Evolutionary conservation across 1,140 invertebrate species (phyloP).

Genomic region (Dermatophagoides farinae): DNA sequence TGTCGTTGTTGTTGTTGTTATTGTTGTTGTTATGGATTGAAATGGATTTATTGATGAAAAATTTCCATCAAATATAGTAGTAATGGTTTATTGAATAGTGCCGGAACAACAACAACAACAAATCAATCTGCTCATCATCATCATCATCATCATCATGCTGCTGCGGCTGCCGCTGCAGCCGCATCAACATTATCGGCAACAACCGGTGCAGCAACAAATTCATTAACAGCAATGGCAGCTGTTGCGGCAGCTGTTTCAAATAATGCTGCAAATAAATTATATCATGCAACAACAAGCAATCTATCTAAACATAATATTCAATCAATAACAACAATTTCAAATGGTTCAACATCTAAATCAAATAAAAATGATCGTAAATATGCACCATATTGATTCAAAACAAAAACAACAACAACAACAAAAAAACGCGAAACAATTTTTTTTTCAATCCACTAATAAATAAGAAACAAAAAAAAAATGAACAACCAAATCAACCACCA

Average conservation of each 20-base stretch:
- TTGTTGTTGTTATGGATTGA: not conserved
- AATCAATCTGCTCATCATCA: not conserved
- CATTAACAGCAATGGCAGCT: conserved; percentile 1
- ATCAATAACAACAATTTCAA: not conserved
- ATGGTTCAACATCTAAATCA: not conserved
- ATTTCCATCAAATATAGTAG: not conserved
- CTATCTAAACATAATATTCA: not conserved
- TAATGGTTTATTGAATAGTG: not conserved
- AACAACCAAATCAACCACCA: no score
- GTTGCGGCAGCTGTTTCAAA: not conserved
- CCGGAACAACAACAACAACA: not conserved
- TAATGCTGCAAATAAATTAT: not conserved
- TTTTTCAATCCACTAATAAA: no score
- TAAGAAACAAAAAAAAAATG: no score
- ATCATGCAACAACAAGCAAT: not conserved
- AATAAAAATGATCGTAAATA: conserved; percentile 6
- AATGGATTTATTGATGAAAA: no score
- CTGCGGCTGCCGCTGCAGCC: not conserved
- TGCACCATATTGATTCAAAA: conserved; percentile 3
- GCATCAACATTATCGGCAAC: not conserved
- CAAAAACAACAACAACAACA: not conserved
- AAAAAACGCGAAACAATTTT: no score
- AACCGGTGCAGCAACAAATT: not conserved
- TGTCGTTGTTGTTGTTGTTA: no score
- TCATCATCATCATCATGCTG: not conserved